Base-by-base conservation (phyloP, 64 coral and sea anemone species). In the Platygyra sinensis region DNA sequence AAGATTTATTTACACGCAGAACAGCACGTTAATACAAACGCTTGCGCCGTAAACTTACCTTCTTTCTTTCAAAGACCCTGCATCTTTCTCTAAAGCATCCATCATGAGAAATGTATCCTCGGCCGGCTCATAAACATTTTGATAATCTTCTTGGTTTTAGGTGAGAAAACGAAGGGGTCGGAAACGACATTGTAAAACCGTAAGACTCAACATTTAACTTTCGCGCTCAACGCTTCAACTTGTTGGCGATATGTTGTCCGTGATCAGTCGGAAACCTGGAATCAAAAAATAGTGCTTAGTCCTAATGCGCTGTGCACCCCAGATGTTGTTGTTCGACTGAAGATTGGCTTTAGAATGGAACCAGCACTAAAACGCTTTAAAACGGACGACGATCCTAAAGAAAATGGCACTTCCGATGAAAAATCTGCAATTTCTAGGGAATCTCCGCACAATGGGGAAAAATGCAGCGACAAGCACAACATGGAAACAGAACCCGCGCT, bases 21-120 rank as follows among this genome's bases (percentile, higher is more conserved):
- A 36, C 75, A 38, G 1, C 11, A 33, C 4, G 17, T 62, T 29
- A 3, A 30, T 5, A 25, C 22, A 82, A 30, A 30, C 60, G 12
- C 12, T 28, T 16, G 28, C 7, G 25, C 15, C 9, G 42, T 46
- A 46, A 46, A 8, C 42, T 46, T 76, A 91, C 96, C 84, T 91
- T 79, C 46, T 52, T 24, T 74, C 63, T 39, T 91, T 87, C 25
- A 99, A 17, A 51, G 89, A 91, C 10, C 93, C 77, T 36, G 93
- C 88, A 11, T 99, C 97, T 72, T 93, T 95, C 78, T 99, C 97
- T 8, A 99, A 86, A 20, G 94, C 97, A 77, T 99, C 97, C 94
- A 99, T 87, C 97, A 99, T 84, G 0, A 99, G 63, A 52, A 99
- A 99, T 33, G 93, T 93, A 72, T 99, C 97, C 25, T 99, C 97